Base-by-base conservation (phyloP, 2,888 invertebrate species). In the Microctonus aethiopoides region DNA sequence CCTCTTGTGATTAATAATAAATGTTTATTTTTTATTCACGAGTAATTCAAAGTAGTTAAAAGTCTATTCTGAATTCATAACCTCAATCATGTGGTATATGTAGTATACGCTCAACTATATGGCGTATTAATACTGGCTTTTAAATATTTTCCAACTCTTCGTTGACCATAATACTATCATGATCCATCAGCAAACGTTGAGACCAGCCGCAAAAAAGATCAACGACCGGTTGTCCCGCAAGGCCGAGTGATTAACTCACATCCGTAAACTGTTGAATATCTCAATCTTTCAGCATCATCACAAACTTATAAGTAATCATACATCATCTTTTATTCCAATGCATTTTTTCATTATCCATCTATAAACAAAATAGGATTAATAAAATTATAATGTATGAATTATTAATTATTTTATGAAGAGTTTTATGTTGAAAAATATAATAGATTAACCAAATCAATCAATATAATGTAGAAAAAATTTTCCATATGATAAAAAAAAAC, bases 401-500 rank as follows among this genome's bases (percentile, higher is more conserved):
- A 41, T 36, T 13, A 39, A 41, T 41, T 46, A 16, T 16, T 46
- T n/a, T 2, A 46, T 16, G 4, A 46, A 1, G 16, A 6, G 0
- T 16, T 6, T 16, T 9, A 20, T 20, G 6, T 16, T 46, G 9
- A n/a, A 39, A 39, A 46, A 16, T n/a, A 7, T 46, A n/a, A 46
- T 20, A 16, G 46, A 16, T 46, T 20, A 46, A 46, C 6, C 16
- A 7, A 46, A 16, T n/a, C n/a, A n/a, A n/a, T 39, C 39, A 46
- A 46, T 46, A 16, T 52, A 13, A 24, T 51, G 13, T 22, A 32
- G 34, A 52, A 20, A 34, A 63, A 68, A 41, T 63, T 22, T 51
- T 51, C 51, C 57, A 64, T 39, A 52, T 59, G 62, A 36, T 56
- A 34, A 29, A 26, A 52, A 67, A 69, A 70, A 51, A 69, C 64